phyloP scores from a whole-genome alignment of 2,888 invertebrate genomes.

The Hydrotaea diabolus region DNA sequence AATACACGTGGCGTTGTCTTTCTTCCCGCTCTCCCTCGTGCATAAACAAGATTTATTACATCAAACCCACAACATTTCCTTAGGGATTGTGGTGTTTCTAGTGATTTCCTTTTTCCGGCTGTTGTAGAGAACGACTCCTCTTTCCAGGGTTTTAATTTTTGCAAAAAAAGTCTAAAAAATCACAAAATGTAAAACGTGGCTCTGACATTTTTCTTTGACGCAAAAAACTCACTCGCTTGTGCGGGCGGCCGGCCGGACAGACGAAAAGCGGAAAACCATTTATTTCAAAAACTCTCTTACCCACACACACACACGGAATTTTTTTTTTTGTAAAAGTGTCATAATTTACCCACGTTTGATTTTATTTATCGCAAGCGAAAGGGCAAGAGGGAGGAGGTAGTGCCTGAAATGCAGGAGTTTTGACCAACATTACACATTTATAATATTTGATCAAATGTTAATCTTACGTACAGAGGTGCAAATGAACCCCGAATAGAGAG shows the following conservation, averaged over 20 bases:
- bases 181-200: neutral
- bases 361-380: neutral
- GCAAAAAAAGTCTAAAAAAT: neutral
- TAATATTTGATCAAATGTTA: no score
- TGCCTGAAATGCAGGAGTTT: neutral
- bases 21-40: neutral
- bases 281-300: neutral
- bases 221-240: neutral
- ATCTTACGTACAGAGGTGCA: no score
- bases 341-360: neutral
- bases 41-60: conserved; percentile 6
- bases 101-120: conserved; percentile 34
- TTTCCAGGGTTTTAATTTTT: neutral
- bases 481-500: no score
- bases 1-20: no score
- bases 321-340: neutral
- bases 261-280: neutral
- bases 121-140: neutral
- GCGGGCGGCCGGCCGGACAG: no score
- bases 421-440: conserved; percentile 6
- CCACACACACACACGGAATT: neutral
- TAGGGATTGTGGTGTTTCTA: neutral
- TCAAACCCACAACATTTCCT: neutral
- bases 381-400: neutral
- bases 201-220: conserved; percentile 27